Evolutionary conservation across 2,113 vertebrate species (phyloP).

Genomic region (Onychostoma macrolepis): DNA sequence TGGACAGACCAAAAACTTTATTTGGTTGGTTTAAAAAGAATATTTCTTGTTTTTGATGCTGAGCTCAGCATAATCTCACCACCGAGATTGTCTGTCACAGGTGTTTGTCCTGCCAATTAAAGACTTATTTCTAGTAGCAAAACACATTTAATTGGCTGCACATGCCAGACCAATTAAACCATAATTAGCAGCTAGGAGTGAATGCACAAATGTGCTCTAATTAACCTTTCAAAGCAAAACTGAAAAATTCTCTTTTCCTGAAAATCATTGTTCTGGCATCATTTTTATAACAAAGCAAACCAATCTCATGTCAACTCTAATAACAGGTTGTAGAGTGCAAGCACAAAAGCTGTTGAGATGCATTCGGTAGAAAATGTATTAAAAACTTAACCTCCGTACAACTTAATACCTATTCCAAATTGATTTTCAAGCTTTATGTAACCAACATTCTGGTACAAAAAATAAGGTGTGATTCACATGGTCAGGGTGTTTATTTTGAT

Average conservation of each 20-base stretch:
- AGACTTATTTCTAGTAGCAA: conserved; percentile 31
- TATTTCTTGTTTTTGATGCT: background rate
- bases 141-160: conserved; percentile 32
- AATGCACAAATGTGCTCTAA: conserved; percentile 13
- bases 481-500: conserved; percentile 23
- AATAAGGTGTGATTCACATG: background rate
- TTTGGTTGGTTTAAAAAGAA: background rate
- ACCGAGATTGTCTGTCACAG: background rate
- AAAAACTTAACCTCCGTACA: background rate
- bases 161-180: conserved; percentile 41
- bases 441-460: background rate
- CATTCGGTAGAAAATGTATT: background rate
- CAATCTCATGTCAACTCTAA: background rate
- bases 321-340: background rate
- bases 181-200: conserved; percentile 10
- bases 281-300: background rate
- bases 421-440: background rate
- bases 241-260: background rate
- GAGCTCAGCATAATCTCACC: background rate
- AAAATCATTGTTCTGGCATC: background rate
- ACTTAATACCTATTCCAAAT: background rate
- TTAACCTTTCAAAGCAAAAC: conserved; percentile 17
- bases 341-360: background rate
- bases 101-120: conserved; percentile 32
- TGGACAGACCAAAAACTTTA: background rate